These are phyloP conservation scores for Zaprionus lachaisei DNA, from an alignment of 1,140 invertebrate species.

Conservation along the genomic window DNA sequence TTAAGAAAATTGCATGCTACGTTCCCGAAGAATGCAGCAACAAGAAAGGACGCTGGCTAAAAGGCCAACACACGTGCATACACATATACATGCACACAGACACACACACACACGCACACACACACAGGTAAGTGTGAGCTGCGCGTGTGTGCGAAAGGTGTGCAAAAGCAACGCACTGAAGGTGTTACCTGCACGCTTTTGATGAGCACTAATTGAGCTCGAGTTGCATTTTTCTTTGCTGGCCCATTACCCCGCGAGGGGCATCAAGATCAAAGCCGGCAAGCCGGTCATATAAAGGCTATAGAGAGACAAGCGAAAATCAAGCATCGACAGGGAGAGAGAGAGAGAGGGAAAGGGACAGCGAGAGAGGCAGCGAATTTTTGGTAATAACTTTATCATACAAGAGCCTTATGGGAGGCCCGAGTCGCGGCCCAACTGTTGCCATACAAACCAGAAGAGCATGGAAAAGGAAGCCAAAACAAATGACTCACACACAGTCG, in stretches of 20 bases:
- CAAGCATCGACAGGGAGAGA: slow-evolving; percentile 72
- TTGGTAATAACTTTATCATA: slow-evolving; percentile 80
- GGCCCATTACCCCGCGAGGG: slow-evolving; percentile 57
- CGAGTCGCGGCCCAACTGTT: slow-evolving; percentile 57
- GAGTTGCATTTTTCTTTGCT: slow-evolving; percentile 79
- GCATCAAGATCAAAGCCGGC: slow-evolving; percentile 76
- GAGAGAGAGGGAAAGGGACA: slow-evolving; percentile 21
- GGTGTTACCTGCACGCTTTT: slow-evolving; percentile 82
- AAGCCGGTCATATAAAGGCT: slow-evolving; percentile 60
- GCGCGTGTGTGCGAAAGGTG: slow-evolving; percentile 41
- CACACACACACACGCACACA: not conserved
- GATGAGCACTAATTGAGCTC: slow-evolving; percentile 83
- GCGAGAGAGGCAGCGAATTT: slow-evolving; percentile 37
- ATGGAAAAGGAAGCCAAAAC: slow-evolving; percentile 46
- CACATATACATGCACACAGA: slow-evolving; percentile 2
- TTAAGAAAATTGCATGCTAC: slow-evolving; percentile 70
- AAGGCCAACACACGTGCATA: slow-evolving; percentile 38
- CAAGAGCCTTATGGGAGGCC: slow-evolving; percentile 67
- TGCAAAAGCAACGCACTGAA: slow-evolving; percentile 80
- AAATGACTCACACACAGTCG: slow-evolving; percentile 44
- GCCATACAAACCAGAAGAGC: slow-evolving; percentile 21
- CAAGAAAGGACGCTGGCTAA: slow-evolving; percentile 57
- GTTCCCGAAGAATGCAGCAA: slow-evolving; percentile 36
- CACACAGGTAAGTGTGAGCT: not conserved
- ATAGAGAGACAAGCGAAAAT: slow-evolving; percentile 74